phyloP scores from a whole-genome alignment of 2,888 invertebrate genomes.

The Zhuqinia jingwanae region DNA sequence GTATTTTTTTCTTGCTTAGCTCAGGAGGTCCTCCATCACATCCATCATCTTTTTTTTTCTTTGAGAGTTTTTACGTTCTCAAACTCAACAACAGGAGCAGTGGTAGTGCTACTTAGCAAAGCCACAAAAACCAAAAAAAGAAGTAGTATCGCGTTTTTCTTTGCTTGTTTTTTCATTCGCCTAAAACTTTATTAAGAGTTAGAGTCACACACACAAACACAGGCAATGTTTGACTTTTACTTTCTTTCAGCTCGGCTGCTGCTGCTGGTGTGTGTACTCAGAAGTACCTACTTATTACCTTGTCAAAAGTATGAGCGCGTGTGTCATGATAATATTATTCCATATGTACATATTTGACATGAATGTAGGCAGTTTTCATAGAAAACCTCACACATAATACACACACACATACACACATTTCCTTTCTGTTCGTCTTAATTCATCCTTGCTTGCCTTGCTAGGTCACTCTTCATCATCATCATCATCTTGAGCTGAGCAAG shows the following conservation, averaged over 20 bases:
- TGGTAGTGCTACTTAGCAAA: no score
- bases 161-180: not conserved
- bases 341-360: conserved; percentile 1
- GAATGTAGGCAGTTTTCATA: conserved; percentile 15
- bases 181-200: not conserved
- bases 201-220: no score
- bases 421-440: conserved; percentile 39
- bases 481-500: not conserved
- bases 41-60: not conserved
- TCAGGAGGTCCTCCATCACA: no score
- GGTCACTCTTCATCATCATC: conserved; percentile 2
- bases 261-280: no score
- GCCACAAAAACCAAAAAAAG: not conserved
- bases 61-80: conserved; percentile 5
- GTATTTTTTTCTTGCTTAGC: no score
- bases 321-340: no score
- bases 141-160: not conserved
- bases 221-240: conserved; percentile 10
- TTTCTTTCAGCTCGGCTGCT: not conserved
- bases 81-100: not conserved
- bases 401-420: conserved; percentile 17
- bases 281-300: no score
- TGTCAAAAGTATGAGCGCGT: no score
- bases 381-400: no score
- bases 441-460: conserved; percentile 1